Evolutionary conservation across 2,113 vertebrate genomes (phyloP), one percentile per base, ranked within the genome.

Genomic region (Pelvicachromis taeniatus): DNA sequence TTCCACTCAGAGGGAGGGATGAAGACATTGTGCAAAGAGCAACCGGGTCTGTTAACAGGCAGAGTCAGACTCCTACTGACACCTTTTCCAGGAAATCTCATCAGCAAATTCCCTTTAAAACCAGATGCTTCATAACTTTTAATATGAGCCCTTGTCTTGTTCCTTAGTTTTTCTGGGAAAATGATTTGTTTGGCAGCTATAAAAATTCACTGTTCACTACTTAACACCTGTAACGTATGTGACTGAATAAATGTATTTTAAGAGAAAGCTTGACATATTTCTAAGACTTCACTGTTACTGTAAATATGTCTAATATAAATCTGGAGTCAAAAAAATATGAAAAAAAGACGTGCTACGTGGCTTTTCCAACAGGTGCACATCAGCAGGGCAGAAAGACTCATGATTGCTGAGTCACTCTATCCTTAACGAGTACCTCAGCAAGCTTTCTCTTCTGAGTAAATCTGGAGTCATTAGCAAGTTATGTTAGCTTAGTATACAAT

Each of bases 1-100:
- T 94, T 94, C 88, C 86, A 90, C 88, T 78, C 87, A 84, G 86
- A 92, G 91, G 88, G 83, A 92, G 61, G 70, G 54, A 88, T 87
- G 87, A 56, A 91, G 84, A 86, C 21, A 11, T 88, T 85, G 88
- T 83, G 90, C 65, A 92, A 88, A 90, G 84, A 92, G 84, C 87
- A 92, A 78, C 56, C 73, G 84, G 81, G 80, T 58, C 84, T 83
- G 63, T 77, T 88, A 81, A 81, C 80, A 85, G 52, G 81, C 88
- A 87, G 81, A 21, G 19, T 85, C 73, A 78, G 83, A 93, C 92
- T 93, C 89, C 83, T 89, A 87, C 92, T 85, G 65, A 90, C 77
- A 88, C 85, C 75, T 91, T 65, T 88, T 90, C 91, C 75, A 77
- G 65, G 85, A 91, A 91, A 83, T 77, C 16, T 84, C 81, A 79